Percentiles rank a stretch among this genome's conserved stretches.
These are phyloP conservation scores for Scaptomyza flava DNA, from an alignment of 2,888 invertebrate species.

Conservation along the genomic window DNA sequence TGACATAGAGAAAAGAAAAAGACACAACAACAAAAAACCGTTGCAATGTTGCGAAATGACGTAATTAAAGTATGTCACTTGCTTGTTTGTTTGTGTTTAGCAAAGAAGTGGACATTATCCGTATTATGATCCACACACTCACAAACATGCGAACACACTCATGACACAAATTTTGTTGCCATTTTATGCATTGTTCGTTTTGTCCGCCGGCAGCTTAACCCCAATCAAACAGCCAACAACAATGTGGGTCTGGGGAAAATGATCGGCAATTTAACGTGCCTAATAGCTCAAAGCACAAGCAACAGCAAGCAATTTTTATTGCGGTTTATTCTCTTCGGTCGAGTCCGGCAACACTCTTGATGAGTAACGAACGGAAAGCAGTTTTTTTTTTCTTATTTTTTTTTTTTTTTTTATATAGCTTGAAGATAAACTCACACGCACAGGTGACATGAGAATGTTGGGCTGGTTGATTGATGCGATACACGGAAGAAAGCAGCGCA, in stretches of 20 bases:
- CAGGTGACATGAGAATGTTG: conserved; percentile 20
- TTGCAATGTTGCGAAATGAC: conserved; percentile 64
- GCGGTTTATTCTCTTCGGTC: conserved; percentile 53
- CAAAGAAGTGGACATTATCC: conserved; percentile 50
- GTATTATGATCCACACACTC: conserved; percentile 40
- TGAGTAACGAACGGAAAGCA: conserved; percentile 62
- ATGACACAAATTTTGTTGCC: conserved; percentile 63
- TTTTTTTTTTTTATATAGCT: conserved; percentile 20
- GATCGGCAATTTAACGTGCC: conserved; percentile 58
- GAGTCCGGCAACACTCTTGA: conserved; percentile 23
- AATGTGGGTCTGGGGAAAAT: conserved; percentile 53
- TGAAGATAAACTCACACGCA: conserved; percentile 50
- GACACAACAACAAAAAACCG: conserved; percentile 21
- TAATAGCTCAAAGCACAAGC: conserved; percentile 45
- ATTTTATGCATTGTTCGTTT: conserved; percentile 44
- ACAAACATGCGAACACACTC: conserved; percentile 18
- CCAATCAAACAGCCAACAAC: conserved; percentile 55
- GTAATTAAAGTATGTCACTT: conserved; percentile 69
- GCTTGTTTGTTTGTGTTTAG: conserved; percentile 42
- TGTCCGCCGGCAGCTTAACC: conserved; percentile 57
- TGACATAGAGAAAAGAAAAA: conserved; percentile 44
- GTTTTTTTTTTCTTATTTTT: conserved; percentile 15
- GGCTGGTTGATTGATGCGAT: conserved; percentile 58
- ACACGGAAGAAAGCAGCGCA: conserved; percentile 43
- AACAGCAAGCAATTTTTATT: conserved; percentile 39